Base-by-base conservation (phyloP, 2,888 invertebrate species). In the Ochropacha duplaris region DNA sequence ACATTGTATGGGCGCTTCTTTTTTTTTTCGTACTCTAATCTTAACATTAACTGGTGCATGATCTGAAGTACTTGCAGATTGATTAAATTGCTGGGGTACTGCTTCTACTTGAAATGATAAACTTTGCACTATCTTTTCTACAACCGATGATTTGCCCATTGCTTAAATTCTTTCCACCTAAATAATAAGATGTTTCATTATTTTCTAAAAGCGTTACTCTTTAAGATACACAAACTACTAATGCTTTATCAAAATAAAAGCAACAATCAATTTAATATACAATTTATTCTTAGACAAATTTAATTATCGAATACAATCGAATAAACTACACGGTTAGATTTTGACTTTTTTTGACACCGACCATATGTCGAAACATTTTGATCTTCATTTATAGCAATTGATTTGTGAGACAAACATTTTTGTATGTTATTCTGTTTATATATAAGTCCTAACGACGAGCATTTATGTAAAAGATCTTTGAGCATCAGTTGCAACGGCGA, bases 321-420 rank as follows among this genome's bases (percentile, higher is more conserved):
- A 81, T 87, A 90, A 24, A 90, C 87, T 58, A 86, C 87, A 76
- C 91, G 89, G 74, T 91, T 91, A 22, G 81, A 83, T 69, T 78
- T 74, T 14, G 61, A 39, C 54, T 68, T 64, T 62, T 70, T 69
- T 57, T 65, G 52, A 28, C 22, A 3, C 31, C 31, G 55, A 49
- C 55, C 55, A 61, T 60, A 51, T 26, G 19, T 55, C 22, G 51
- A 51, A 55, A 60, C 44, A 44, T 68, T 57, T 49, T 60, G 56
- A 52, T 57, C 57, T 61, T 55, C 44, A 26, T n/a, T 60, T 36
- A 60, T 57, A 56, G 44, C 39, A 22, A 55, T 51, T 60, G 63
- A 56, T 22, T 61, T 60, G 59, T 59, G 64, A 22, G 4, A 19
- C 36, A 54, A 56, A 34, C n/a, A 55, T 50, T 55, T 51, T 12